Percentiles rank a stretch among this genome's conserved stretches.
Evolutionary conservation across 2,113 vertebrate genomes (phyloP).

Genomic region (Lepus timidus): DNA sequence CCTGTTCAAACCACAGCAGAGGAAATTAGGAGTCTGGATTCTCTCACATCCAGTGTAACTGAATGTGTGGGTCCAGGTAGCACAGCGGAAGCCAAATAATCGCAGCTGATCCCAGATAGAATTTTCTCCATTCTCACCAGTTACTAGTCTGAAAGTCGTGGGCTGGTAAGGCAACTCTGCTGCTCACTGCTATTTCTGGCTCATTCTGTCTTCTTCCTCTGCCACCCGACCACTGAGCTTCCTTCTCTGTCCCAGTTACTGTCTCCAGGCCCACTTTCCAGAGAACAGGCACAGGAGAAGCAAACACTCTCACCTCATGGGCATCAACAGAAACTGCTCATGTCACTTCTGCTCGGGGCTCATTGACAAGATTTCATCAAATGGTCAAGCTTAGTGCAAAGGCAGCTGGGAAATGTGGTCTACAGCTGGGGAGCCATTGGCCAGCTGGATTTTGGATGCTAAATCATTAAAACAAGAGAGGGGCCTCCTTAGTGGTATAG

Average conservation of each 20-base stretch:
- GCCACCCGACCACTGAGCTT: background rate
- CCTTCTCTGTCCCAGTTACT: background rate
- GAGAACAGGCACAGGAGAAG: background rate
- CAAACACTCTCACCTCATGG: background rate
- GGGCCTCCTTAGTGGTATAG: background rate
- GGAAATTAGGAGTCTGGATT: background rate
- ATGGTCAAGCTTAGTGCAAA: background rate
- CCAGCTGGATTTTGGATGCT: background rate
- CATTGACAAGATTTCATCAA: background rate
- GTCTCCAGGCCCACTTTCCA: background rate
- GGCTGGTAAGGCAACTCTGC: background rate
- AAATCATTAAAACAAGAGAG: background rate
- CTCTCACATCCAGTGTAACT: constrained; percentile 16
- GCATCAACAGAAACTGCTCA: background rate
- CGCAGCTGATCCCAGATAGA: background rate
- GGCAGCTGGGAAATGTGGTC: background rate
- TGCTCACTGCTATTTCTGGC: background rate
- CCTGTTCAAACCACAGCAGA: background rate
- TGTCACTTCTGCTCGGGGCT: background rate
- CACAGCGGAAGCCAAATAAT: background rate
- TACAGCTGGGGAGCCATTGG: background rate
- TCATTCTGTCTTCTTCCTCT: background rate
- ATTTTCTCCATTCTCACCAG: background rate
- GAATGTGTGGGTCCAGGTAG: background rate
- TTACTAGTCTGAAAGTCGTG: background rate